Evolutionary conservation across 1,140 invertebrate genomes (phyloP).

Genomic region (Phortica variegata): DNA sequence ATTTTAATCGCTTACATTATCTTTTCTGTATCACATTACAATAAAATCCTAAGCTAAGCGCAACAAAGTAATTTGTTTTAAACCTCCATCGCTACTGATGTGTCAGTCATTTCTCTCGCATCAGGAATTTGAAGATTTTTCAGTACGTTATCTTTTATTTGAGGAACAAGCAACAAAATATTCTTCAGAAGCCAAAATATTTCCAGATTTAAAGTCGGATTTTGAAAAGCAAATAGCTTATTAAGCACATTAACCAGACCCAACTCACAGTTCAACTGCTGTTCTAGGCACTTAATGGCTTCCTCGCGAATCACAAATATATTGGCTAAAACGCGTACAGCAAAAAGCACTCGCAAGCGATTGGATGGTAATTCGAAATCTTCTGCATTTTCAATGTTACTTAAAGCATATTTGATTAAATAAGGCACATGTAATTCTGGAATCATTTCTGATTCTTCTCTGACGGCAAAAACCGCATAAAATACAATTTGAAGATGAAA

Average conservation of each 20-base stretch:
- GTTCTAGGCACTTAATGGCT: no score
- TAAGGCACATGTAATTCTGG: no score
- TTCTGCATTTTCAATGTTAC: no score
- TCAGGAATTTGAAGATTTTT: conserved; percentile 7
- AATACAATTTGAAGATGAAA: conserved; percentile 36
- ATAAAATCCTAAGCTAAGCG: no score
- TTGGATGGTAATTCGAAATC: background rate
- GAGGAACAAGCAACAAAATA: background rate
- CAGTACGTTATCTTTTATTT: conserved; percentile 13
- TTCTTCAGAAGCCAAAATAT: conserved; percentile 27
- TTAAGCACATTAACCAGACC: conserved; percentile 21
- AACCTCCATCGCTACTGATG: no score
- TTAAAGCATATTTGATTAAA: no score
- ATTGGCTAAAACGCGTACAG: conserved; percentile 34
- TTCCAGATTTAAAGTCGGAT: conserved; percentile 15
- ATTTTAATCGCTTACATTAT: no score
- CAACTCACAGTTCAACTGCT: conserved; percentile 5
- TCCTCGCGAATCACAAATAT: conserved; percentile 23
- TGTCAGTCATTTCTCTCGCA: no score
- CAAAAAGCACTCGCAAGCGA: conserved; percentile 20
- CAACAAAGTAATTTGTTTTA: no score
- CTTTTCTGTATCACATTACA: no score
- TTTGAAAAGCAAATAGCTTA: conserved; percentile 23
- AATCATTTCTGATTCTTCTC: no score
- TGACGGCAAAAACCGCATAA: conserved; percentile 26